Evolutionary conservation across 1,140 invertebrate genomes (phyloP).

Genomic region (Drosophila lacteicornis): DNA sequence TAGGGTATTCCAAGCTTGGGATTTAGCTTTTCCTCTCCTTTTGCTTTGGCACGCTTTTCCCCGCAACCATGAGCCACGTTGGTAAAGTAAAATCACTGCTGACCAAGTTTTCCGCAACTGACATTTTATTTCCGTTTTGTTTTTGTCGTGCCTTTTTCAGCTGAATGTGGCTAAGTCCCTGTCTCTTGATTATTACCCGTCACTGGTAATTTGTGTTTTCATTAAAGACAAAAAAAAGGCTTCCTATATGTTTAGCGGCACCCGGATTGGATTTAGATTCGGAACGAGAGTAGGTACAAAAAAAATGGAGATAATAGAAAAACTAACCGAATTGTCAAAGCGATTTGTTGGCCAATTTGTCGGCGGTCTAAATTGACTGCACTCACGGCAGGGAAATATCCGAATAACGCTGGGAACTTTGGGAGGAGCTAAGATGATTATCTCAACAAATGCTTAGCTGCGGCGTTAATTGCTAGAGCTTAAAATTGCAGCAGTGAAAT

Average conservation of each 20-base stretch:
- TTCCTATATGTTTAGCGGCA: constrained; percentile 50
- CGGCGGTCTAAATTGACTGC: constrained; percentile 9
- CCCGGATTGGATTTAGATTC: constrained; percentile 5
- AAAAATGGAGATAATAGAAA: background rate
- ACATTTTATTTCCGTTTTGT: constrained; percentile 70
- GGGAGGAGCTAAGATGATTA: constrained; percentile 1
- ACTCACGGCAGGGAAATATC: constrained; percentile 29
- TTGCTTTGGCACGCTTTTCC: constrained; percentile 42
- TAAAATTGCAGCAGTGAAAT: constrained; percentile 15
- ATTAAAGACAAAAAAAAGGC: constrained; percentile 33
- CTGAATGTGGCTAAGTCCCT: constrained; percentile 3
- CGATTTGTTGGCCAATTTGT: constrained; percentile 44
- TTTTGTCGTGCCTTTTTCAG: constrained; percentile 16
- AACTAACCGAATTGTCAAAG: constrained; percentile 22
- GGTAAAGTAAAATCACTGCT: constrained; percentile 43
- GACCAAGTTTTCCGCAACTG: constrained; percentile 72
- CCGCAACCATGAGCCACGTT: constrained; percentile 36
- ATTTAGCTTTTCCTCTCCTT: background rate
- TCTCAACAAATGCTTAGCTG: constrained; percentile 22
- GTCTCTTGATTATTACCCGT: constrained; percentile 40
- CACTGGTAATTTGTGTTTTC: constrained; percentile 52
- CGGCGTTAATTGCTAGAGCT: constrained; percentile 4
- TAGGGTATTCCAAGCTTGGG: background rate
- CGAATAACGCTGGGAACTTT: constrained; percentile 26
- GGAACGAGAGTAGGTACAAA: background rate